These are phyloP conservation scores for Cheumatopsyche charites DNA, from an alignment of 1,140 invertebrate species.

Conservation along the genomic window DNA sequence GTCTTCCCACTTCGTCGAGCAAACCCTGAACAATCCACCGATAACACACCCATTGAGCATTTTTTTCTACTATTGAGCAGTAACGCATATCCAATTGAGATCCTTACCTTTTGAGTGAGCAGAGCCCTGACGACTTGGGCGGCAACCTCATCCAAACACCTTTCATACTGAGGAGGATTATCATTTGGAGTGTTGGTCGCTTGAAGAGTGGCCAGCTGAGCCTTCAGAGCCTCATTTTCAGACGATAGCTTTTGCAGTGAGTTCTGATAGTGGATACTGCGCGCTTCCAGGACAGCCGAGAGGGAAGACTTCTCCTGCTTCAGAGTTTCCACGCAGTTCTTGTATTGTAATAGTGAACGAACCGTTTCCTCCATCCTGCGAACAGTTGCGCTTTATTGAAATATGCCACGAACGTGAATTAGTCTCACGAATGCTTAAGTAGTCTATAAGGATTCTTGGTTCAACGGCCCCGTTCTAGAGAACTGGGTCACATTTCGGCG, in stretches of 20 bases:
- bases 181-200: conserved; percentile 60
- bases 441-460: too few relatives aligned
- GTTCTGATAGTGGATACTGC: conserved; percentile 74
- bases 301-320: conserved; percentile 79
- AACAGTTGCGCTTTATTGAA: conserved; percentile 43
- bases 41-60: too few relatives aligned
- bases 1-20: conserved; percentile 69
- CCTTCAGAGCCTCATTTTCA: conserved; percentile 76
- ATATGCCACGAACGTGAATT: too few relatives aligned
- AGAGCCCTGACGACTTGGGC: conserved; percentile 81
- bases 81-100: too few relatives aligned
- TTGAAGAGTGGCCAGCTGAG: conserved; percentile 56
- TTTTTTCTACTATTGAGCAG: background rate
- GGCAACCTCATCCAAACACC: conserved; percentile 78
- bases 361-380: conserved; percentile 78
- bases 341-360: conserved; percentile 74
- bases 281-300: conserved; percentile 77
- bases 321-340: conserved; percentile 76
- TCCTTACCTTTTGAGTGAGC: conserved; percentile 78
- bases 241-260: conserved; percentile 72
- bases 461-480: too few relatives aligned
- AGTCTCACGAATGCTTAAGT: too few relatives aligned
- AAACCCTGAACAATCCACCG: conserved; percentile 63
- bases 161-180: conserved; percentile 60
- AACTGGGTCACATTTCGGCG: too few relatives aligned